Base-by-base conservation (phyloP, 2,797 vertebrate genomes). In the Lepilemur septentrionalis region DNA sequence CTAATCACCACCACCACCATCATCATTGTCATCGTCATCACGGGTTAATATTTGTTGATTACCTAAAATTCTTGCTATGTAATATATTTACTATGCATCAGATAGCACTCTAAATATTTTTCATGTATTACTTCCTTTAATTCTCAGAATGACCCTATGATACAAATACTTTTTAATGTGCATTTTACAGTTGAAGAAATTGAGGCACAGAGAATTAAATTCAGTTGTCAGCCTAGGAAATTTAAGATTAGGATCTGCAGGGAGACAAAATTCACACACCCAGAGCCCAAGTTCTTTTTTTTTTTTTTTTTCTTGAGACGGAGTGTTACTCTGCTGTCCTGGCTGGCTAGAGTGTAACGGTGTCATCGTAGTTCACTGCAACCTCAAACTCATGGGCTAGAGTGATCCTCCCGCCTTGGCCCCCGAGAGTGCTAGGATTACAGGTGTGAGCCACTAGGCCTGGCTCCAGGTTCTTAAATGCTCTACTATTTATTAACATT, bases 101-200 rank as follows among this genome's bases (percentile, higher is more conserved):
- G 43, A 7, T 5, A 94, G 23, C 52, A 20, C 81, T 93, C 65
- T 86, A 90, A 78, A 69, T 73, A 46, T 2, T 57, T 81, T 85
- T 82, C 14, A 18, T 48, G 30, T 95, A n/a, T 65, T 69, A 72
- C 14, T 7, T 23, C 6, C 46, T 80, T 93, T 92, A 83, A 84
- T 93, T 17, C 22, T 95, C 67, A 76, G 30, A 80, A 93, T 9
- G 83, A 91, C 70, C 7, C 18, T 79, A 65, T 93, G 46, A 75
- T 93, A 43, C 14, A 43, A 97, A 82, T 89, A 46, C n/a, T 92
- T 92, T 88, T 91, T 32, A 76, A 76, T 15, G 7, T 10, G 65
- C 17, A 50, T 78, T 72, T 91, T 69, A 32, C 5, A 43, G 46
- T 48, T 87, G 41, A 96, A 93, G 35, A 97, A 89, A 93, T 43